phyloP scores from a whole-genome alignment of 1,140 invertebrate species.

The Cydia pomonella region DNA sequence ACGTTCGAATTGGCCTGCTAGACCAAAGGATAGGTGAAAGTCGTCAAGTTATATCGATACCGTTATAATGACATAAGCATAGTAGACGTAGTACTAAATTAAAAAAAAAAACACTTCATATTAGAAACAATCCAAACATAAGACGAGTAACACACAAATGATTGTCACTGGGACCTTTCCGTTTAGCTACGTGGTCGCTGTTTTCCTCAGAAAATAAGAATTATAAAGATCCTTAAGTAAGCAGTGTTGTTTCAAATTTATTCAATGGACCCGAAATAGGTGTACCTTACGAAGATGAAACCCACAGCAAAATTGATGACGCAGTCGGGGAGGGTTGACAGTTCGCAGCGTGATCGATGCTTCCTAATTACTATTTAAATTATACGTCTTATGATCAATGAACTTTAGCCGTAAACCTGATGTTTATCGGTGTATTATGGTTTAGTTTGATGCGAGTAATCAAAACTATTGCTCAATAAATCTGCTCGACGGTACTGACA shows the following conservation, averaged over 20 bases:
- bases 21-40: too few species aligned
- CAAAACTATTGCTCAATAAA: background rate
- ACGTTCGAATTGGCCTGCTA: too few species aligned
- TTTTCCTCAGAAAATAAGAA: background rate
- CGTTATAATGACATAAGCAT: too few species aligned
- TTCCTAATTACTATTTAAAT: slow-evolving; percentile 18
- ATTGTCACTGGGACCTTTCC: too few species aligned
- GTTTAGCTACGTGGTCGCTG: too few species aligned
- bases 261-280: background rate
- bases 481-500: background rate
- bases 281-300: background rate
- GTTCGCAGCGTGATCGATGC: slow-evolving; percentile 10
- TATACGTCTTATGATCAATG: slow-evolving; percentile 21
- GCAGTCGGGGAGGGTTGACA: background rate
- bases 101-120: too few species aligned
- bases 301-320: slow-evolving; percentile 12
- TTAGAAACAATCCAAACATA: too few species aligned
- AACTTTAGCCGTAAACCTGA: slow-evolving; percentile 5
- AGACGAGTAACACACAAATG: too few species aligned
- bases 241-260: background rate
- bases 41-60: too few species aligned
- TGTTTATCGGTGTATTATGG: background rate
- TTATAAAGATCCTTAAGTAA: background rate
- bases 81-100: too few species aligned
- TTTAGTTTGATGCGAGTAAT: background rate